Base-by-base conservation (phyloP, 2,113 vertebrate species). In the Oncorhynchus gorbuscha region DNA sequence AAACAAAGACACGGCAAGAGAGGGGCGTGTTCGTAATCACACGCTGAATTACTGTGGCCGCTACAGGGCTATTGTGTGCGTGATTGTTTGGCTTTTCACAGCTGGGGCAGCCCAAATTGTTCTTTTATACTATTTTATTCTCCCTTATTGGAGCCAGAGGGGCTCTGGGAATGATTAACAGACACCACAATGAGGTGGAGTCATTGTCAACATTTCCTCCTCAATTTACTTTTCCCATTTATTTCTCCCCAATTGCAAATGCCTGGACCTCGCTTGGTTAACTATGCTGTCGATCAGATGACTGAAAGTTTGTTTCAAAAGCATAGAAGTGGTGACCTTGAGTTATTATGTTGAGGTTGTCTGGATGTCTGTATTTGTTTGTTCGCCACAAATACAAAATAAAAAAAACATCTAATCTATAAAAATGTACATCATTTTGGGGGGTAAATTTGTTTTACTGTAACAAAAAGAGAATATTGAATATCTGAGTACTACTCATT, bases 11-110 rank as follows among this genome's bases (percentile, higher is more conserved):
- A 92, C 93, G 88, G 89, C 95, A 94, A 94, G 92, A 93, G 91
- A 61, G 92, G 85, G 96, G 97, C 91, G 96, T 95, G 95, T 94
- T 94, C 75, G 84, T 90, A 90, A 95, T 95, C 95, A 96, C 93
- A 92, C 90, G 85, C 94, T 92, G 93, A 95, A 95, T 95, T 94
- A 96, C 87, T 84, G 91, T 85, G 82, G 85, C 90, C 76, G 91
- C 91, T 94, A 91, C 91, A 76, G 90, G 80, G 82, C 93, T 87
- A 96, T 97, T 98, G 96, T 94, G 90, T 81, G 26, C 13, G 16
- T 94, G 94, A 94, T 93, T 87, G 90, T 87, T 84, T 87, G 88
- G 81, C 86, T 85, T 92, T 93, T 94, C 92, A 93, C 94, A 94
- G 94, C 94, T 94, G 94, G 91, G 91, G 83, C 90, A 88, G 82